These are phyloP conservation scores for Sterrhoptilus dennistouni DNA, from an alignment of 2,113 vertebrate species.

Conservation along the genomic window DNA sequence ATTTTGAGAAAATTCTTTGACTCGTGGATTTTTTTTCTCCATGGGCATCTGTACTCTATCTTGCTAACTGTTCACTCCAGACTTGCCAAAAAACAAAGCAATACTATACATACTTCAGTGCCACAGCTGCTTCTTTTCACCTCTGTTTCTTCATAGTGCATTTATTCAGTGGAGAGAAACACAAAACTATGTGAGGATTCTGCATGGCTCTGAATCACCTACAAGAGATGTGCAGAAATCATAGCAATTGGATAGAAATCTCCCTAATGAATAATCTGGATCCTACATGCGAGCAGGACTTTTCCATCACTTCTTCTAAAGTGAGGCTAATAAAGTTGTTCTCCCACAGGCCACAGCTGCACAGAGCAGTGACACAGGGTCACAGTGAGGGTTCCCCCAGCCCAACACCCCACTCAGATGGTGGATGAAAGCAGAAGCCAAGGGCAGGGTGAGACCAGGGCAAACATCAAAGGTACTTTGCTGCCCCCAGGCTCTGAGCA, in stretches of 20 bases:
- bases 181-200: not conserved
- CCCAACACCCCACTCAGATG: not conserved
- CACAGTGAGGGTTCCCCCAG: not conserved
- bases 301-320: not conserved
- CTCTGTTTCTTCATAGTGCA: not conserved
- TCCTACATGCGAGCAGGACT: not conserved
- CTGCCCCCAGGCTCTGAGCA: not conserved
- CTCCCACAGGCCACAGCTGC: not conserved
- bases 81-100: not conserved
- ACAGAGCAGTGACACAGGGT: accelerated
- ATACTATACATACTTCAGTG: not conserved
- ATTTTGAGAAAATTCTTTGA: not conserved
- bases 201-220: not conserved
- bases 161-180: not conserved
- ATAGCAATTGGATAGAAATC: not conserved
- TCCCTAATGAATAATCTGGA: not conserved
- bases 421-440: not conserved
- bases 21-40: not conserved
- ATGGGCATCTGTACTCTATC: not conserved
- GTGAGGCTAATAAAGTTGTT: not conserved
- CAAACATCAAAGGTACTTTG: not conserved
- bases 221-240: not conserved
- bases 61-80: not conserved
- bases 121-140: not conserved
- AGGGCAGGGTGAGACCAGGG: not conserved